These are phyloP conservation scores for Phyllopteryx taeniolatus DNA, from an alignment of 2,113 vertebrate genomes.

Conservation along the genomic window DNA sequence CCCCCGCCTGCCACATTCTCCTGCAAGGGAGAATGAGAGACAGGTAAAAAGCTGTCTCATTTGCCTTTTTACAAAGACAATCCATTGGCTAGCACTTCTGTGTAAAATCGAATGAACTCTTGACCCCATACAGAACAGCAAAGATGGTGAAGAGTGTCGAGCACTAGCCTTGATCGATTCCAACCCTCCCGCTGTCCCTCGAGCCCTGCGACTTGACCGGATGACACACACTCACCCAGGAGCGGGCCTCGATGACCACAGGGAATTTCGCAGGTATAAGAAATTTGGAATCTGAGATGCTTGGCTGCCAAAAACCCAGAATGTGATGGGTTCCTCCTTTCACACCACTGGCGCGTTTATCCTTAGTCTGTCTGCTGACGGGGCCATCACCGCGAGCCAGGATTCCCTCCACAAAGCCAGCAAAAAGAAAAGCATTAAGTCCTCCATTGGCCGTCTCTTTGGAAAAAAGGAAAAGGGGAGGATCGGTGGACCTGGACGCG, in stretches of 20 bases:
- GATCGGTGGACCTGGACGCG: slow-evolving; percentile 80
- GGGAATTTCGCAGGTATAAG: slow-evolving; percentile 81
- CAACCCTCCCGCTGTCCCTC: slow-evolving; percentile 81
- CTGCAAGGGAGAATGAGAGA: slow-evolving; percentile 82
- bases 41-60: slow-evolving; percentile 57
- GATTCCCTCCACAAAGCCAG: slow-evolving; percentile 90
- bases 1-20: slow-evolving; percentile 84
- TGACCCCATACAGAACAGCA: slow-evolving; percentile 76
- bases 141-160: slow-evolving; percentile 82
- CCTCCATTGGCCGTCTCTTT: slow-evolving; percentile 89
- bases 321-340: background rate
- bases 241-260: slow-evolving; percentile 82
- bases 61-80: background rate
- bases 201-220: slow-evolving; percentile 83
- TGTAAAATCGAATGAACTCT: background rate
- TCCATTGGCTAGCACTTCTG: background rate
- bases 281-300: background rate
- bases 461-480: slow-evolving; percentile 93
- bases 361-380: slow-evolving; percentile 75
- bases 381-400: slow-evolving; percentile 77
- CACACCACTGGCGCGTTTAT: background rate
- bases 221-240: slow-evolving; percentile 89
- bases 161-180: slow-evolving; percentile 83
- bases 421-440: slow-evolving; percentile 96
- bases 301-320: background rate